These are phyloP conservation scores for Poecilobothrus nobilitatus DNA, from an alignment of 2,888 invertebrate genomes.

Conservation along the genomic window DNA sequence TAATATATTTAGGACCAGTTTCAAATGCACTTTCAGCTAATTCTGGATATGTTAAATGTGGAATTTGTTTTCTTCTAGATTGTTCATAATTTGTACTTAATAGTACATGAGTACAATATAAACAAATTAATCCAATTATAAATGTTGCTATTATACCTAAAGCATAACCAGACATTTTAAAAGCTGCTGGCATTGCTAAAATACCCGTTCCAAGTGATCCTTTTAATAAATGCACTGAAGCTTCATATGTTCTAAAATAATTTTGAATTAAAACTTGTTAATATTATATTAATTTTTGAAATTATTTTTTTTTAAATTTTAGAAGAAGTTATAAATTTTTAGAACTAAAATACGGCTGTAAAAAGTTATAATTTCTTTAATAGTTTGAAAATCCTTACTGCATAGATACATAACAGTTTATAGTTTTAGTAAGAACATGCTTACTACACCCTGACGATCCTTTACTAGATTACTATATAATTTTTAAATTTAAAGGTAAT, in stretches of 20 bases:
- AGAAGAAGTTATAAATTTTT: no score
- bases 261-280: no score
- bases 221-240: slow-evolving; percentile 49
- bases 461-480: no score
- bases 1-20: slow-evolving; percentile 58
- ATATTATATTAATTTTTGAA: no score
- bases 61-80: slow-evolving; percentile 28
- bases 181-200: slow-evolving; percentile 86
- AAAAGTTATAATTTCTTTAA: no score
- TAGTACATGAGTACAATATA: slow-evolving; percentile 79
- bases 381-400: no score
- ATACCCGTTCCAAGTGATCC: slow-evolving; percentile 88
- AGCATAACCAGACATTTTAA: slow-evolving; percentile 70
- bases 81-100: neutral
- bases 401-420: no score
- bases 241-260: slow-evolving; percentile 8
- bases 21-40: slow-evolving; percentile 64
- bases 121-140: slow-evolving; percentile 67
- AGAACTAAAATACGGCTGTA: no score
- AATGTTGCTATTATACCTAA: slow-evolving; percentile 66
- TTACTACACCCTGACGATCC: no score
- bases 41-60: slow-evolving; percentile 63
- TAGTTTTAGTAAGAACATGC: no score
- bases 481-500: no score
- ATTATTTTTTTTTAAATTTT: no score